Percentiles rank a stretch among this genome's conserved stretches.
phyloP scores from a whole-genome alignment of 2,888 invertebrate genomes.

The Endotricha flammealis region DNA sequence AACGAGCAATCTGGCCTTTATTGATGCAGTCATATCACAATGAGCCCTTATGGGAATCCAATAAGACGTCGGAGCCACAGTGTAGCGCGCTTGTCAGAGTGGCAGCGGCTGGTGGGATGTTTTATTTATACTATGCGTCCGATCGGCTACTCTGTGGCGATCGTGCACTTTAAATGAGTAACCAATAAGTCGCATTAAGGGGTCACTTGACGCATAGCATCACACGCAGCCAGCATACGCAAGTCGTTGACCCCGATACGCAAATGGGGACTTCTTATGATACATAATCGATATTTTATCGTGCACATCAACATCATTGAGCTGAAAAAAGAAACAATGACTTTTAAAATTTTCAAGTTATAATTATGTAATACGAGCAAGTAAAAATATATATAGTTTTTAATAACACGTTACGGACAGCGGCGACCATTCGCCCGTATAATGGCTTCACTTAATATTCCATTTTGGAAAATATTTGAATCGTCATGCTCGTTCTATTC shows the following conservation, averaged over 20 bases:
- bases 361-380: conserved; percentile 19
- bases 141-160: conserved; percentile 38
- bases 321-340: conserved; percentile 18
- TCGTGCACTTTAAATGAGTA: conserved; percentile 64
- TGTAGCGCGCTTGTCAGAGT: conserved; percentile 13
- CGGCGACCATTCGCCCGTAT: conserved; percentile 66
- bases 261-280: conserved; percentile 47
- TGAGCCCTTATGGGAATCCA: conserved; percentile 35
- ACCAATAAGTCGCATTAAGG: conserved; percentile 72
- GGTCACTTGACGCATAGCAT: conserved; percentile 69
- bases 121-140: conserved; percentile 15
- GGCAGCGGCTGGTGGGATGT: conserved; percentile 1
- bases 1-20: conserved; percentile 32
- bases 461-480: conserved; percentile 76
- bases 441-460: conserved; percentile 76
- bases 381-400: conserved; percentile 45
- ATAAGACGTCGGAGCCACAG: conserved; percentile 25
- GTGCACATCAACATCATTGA: conserved; percentile 23
- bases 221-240: conserved; percentile 59
- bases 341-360: conserved; percentile 10
- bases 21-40: conserved; percentile 30
- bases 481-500: conserved; percentile 74
- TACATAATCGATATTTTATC: conserved; percentile 38
- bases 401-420: conserved; percentile 62
- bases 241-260: conserved; percentile 68